These are phyloP conservation scores for Tetragonisca angustula DNA, from an alignment of 2,888 invertebrate genomes.

Conservation along the genomic window DNA sequence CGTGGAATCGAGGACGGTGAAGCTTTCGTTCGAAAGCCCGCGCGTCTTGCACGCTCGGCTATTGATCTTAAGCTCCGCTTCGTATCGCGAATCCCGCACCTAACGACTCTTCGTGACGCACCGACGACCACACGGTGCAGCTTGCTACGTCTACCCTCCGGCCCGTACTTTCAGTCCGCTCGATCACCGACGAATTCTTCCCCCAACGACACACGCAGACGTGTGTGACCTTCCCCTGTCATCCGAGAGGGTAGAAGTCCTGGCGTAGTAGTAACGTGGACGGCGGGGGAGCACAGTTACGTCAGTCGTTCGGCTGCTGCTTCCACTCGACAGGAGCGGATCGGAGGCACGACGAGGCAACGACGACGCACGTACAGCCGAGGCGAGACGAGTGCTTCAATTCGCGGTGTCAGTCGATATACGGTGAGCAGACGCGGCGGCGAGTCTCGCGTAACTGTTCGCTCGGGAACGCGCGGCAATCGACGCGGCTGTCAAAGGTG, in stretches of 20 bases:
- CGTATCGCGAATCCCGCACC: slow-evolving; percentile 55
- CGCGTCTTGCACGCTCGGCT: slow-evolving; percentile 59
- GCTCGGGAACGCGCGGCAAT: not conserved
- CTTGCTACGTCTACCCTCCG: slow-evolving; percentile 2
- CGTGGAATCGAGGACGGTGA: not conserved
- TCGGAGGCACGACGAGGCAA: not conserved
- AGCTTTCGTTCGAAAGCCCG: slow-evolving; percentile 49
- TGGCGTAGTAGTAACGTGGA: not conserved
- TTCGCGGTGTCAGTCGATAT: slow-evolving; percentile 1
- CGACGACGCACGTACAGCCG: not conserved
- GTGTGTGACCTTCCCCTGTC: not conserved
- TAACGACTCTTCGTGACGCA: slow-evolving; percentile 47
- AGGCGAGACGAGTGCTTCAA: not conserved
- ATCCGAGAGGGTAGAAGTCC: not conserved
- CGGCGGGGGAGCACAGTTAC: not conserved
- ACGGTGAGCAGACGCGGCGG: not conserved
- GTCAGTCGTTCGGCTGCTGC: not conserved
- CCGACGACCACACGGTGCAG: slow-evolving; percentile 2
- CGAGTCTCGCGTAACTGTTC: not conserved
- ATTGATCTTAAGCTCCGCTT: slow-evolving; percentile 60
- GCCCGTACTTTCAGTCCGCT: not conserved
- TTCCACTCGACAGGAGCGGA: not conserved
- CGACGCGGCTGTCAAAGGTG: slow-evolving; percentile 19
- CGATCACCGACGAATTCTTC: not conserved
- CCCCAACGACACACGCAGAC: not conserved